Conservation (phyloP, 2,113 vertebrate species). For the Asarcornis scutulata region DNA sequence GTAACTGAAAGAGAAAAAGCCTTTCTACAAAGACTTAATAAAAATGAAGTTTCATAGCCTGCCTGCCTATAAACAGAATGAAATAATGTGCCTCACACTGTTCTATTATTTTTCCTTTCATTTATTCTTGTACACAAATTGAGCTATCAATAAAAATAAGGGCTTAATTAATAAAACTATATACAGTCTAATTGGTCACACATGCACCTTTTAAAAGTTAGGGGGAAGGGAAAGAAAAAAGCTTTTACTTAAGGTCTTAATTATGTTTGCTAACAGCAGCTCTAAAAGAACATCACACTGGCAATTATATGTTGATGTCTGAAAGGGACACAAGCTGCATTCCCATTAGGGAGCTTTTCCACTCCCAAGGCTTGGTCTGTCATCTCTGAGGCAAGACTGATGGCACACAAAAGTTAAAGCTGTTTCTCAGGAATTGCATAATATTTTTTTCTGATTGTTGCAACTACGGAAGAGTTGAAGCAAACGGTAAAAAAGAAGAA, state of each 20-base stretch:
- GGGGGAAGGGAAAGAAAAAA: conserved; percentile 9
- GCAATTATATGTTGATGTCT: conserved; percentile 43
- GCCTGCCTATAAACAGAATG: background rate
- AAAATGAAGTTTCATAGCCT: conserved; percentile 45
- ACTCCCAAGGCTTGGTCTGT: background rate
- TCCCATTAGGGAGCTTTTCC: conserved; percentile 41
- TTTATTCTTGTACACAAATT: conserved; percentile 45
- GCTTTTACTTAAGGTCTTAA: conserved; percentile 66
- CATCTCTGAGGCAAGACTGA: background rate
- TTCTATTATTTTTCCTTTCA: conserved; percentile 31
- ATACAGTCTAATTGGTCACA: conserved; percentile 53
- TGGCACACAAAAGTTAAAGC: background rate
- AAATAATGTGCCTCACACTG: background rate
- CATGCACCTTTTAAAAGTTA: conserved; percentile 61
- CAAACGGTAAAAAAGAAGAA: background rate
- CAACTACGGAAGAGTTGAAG: background rate
- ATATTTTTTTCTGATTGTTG: background rate
- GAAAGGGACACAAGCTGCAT: conserved; percentile 51
- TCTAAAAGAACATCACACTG: conserved; percentile 58
- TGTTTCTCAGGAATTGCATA: background rate
- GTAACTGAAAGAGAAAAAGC: conserved; percentile 18
- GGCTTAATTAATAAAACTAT: conserved; percentile 55
- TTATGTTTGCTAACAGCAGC: conserved; percentile 69
- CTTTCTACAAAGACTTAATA: conserved; percentile 10
- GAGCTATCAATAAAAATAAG: conserved; percentile 62